Conservation (phyloP, 2,888 invertebrate genomes). For the Cerastis leucographa region DNA sequence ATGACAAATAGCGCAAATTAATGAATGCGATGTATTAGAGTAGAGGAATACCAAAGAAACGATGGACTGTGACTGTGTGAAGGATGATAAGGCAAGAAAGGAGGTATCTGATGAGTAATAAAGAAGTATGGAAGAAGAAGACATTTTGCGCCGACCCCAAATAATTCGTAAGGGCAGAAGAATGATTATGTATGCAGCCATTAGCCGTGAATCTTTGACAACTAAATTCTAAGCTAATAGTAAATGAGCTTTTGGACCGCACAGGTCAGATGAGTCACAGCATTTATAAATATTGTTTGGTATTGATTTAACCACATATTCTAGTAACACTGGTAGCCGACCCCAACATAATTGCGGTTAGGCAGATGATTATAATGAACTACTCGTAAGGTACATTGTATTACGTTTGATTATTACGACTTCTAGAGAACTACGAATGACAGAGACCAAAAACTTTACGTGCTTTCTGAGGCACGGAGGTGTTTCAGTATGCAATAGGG, state of each 20-base stretch:
- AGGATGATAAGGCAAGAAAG: no score
- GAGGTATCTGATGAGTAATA: no score
- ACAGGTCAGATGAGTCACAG: constrained; percentile 23
- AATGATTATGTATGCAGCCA: neutral
- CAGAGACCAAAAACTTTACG: neutral
- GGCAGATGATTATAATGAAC: constrained; percentile 17
- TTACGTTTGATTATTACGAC: neutral
- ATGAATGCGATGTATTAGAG: no score
- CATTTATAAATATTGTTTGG: constrained; percentile 18
- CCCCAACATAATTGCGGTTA: constrained; percentile 38
- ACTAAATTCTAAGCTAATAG: neutral
- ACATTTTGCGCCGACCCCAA: no score
- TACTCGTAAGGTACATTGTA: neutral
- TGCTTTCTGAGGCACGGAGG: neutral
- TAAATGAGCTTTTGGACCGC: neutral
- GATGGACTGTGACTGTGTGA: no score
- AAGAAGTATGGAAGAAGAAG: no score
- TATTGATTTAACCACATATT: constrained; percentile 44
- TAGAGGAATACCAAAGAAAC: no score
- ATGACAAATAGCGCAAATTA: neutral
- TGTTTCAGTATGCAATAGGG: no score
- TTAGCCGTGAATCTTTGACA: neutral
- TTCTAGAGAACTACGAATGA: neutral
- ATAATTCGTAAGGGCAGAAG: no score
- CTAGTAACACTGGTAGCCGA: constrained; percentile 42